Evolutionary conservation across 1,140 invertebrate species (phyloP), one percentile per base, ranked within the genome.

Genomic region (Heliconius hewitsoni): DNA sequence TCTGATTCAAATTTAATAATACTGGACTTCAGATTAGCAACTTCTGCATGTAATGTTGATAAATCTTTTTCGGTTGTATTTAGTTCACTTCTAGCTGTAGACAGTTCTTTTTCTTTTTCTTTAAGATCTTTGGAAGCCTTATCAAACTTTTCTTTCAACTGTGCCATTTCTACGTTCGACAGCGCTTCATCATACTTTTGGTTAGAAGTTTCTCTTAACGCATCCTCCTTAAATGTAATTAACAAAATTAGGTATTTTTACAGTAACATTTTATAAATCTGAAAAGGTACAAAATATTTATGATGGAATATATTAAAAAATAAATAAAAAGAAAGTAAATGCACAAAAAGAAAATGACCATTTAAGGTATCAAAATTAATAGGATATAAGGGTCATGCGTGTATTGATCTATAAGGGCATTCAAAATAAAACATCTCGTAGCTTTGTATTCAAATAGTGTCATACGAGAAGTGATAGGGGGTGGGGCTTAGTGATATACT

Each of bases 1-100:
- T 94, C 96, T 91, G 93, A 96, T 93, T 95, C 96, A 42, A 96
- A 94, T 86, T 97, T 97, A 46, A 96, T 95, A 55, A 96, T 87
- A 84, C 97, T 96, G 74, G 96, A 95, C 82, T 95, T 96, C 2
- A 95, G 60, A 55, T 95, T 93, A 0, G 89, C 84, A 23, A 96
- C 72, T 82, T 96, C 95, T n/a, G 90, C 81, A 81, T 95, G 94
- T 42, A 95, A 77, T 81, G 94, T 92, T 8, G 92, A 91, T 71
- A 96, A 83, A 88, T 96, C 94, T 79, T 93, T 92, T 82, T 94
- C 90, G 75, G 89, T 85, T 37, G 89, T 87, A 79, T 57, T 82
- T 30, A 94, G 71, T 52, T 95, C 90, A 80, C 85, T 83, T 82
- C 90, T 93, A 34, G 88, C 78, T n/a, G 80, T 77, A 30, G 55